Percentiles rank a stretch among this genome's conserved stretches.
phyloP scores from a whole-genome alignment of 2,888 invertebrate species.

The Lutraria lutraria region DNA sequence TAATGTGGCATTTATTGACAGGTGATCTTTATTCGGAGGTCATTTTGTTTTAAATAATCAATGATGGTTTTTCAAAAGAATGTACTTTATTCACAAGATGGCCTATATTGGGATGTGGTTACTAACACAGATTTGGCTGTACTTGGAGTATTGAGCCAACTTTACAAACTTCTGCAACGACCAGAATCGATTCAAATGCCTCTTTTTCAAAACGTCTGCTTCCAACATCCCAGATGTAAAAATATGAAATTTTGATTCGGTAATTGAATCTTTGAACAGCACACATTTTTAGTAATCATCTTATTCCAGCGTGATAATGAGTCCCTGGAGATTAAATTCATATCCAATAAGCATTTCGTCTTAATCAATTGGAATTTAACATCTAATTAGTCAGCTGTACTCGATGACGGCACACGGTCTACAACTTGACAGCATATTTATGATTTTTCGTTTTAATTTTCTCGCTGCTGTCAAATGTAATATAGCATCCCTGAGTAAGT shows the following conservation, averaged over 20 bases:
- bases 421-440: neutral
- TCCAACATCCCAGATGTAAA: slow-evolving; percentile 4
- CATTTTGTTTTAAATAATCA: too few species aligned
- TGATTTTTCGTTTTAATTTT: neutral
- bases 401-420: neutral
- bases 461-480: too few species aligned
- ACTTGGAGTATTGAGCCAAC: too few species aligned
- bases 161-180: neutral
- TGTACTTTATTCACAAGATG: too few species aligned
- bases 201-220: neutral
- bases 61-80: too few species aligned
- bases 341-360: neutral
- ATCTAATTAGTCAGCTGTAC: neutral
- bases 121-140: too few species aligned
- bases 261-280: neutral
- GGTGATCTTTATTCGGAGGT: too few species aligned
- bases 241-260: neutral
- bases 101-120: too few species aligned
- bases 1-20: too few species aligned
- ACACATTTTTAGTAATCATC: neutral
- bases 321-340: neutral
- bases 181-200: neutral
- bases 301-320: neutral
- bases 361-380: neutral
- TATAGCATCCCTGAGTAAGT: too few species aligned